Evolutionary conservation across 2,888 invertebrate species (phyloP), one percentile per base, ranked within the genome.

Genomic region (Caenorhabditis sp.): DNA sequence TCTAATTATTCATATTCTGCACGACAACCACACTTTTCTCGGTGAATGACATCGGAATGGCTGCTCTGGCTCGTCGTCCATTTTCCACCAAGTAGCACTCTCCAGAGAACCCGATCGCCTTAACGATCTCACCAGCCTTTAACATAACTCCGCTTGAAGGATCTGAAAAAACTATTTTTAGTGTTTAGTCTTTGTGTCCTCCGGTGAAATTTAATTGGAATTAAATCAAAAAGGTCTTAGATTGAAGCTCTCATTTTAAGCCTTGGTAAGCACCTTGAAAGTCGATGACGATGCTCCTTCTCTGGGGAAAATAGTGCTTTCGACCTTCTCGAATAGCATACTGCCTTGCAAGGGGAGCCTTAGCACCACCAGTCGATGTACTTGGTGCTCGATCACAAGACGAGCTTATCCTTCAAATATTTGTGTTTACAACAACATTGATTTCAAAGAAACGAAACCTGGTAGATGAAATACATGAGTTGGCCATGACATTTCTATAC

Each of bases 401-500:
- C 5, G 69, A 69, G 8, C 50, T 69, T 20, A 64, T 13, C 64
- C 69, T 77, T 11, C 26, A 67, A 44, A 24, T 22, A 18, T 35
- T 50, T 3, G 6, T 20, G 5, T 22, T 1, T 50, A 65, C 28
- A 18, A 24, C 20, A 50, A 40, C 40, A 24, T 18, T 22, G 8
- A 53, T 20, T 26, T 37, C n/a, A n/a, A n/a, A n/a, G n/a, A 32
- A 9, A 32, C 32, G 15, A 55, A 13, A 80, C 80, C 80, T 81
- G 22, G 55, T 64, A 8, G 60, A 77, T 26, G 68, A 88, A 80
- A 47, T 67, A 28, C 15, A 55, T 0, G 44, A 65, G 35, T 60
- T 88, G 53, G 78, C 88, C 81, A 80, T 85, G 67, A 83, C 87
- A 79, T 68, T 86, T 83, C 69, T 86, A 77, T 32, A 89, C 82